phyloP scores from a whole-genome alignment of 2,888 invertebrate genomes.

The Drosophila colorata region DNA sequence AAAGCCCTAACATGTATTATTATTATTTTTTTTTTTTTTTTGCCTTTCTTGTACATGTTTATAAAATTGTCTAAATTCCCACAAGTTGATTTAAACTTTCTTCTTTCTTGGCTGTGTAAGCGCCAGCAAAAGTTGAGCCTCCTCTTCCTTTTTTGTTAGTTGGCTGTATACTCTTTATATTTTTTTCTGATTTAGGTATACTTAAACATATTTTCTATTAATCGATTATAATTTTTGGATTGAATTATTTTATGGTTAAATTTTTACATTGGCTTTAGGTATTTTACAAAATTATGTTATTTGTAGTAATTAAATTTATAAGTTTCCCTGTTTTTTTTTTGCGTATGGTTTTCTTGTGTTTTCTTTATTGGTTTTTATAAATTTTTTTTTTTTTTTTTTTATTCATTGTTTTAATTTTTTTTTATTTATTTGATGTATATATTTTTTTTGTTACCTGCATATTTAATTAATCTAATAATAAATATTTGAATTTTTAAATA shows the following conservation, averaged over 20 bases:
- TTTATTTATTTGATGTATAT: too few species aligned
- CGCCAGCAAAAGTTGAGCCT: constrained; percentile 57
- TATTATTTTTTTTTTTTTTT: constrained; percentile 36
- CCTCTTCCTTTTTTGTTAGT: constrained; percentile 50
- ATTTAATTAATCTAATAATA: neutral
- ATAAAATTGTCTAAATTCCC: constrained; percentile 82
- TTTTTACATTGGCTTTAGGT: too few species aligned
- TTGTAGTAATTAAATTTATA: too few species aligned
- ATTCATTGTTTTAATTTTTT: too few species aligned
- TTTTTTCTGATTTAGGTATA: neutral
- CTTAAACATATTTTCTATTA: too few species aligned
- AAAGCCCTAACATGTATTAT: constrained; percentile 20
- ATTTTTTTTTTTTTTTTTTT: too few species aligned
- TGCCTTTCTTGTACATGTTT: constrained; percentile 64
- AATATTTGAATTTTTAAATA: too few species aligned
- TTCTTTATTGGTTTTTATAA: too few species aligned
- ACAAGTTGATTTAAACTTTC: constrained; percentile 82
- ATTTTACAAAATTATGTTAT: too few species aligned
- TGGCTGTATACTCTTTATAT: constrained; percentile 5
- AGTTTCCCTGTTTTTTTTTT: too few species aligned
- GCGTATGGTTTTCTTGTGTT: too few species aligned
- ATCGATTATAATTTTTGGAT: neutral
- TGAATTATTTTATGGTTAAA: neutral
- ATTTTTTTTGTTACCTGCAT: neutral
- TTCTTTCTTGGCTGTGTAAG: constrained; percentile 47